Percentiles rank a stretch among this genome's conserved stretches.
phyloP scores from a whole-genome alignment of 2,113 vertebrate species.

The Albula glossodonta region DNA sequence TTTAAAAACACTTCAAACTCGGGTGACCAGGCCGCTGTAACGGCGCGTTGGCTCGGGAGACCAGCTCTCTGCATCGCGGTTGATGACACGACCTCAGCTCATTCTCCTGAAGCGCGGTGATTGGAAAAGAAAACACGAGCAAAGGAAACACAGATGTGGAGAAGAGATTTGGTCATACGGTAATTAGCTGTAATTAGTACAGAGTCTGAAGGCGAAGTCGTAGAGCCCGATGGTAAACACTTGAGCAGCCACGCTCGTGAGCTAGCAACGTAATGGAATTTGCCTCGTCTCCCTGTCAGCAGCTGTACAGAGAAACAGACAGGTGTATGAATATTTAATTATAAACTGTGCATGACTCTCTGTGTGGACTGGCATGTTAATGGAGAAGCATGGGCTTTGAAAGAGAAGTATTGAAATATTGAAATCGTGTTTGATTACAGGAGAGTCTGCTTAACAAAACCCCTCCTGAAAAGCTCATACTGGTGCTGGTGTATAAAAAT shows the following conservation, averaged over 20 bases:
- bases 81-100: not conserved
- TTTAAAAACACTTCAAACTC: not conserved
- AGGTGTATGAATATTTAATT: slow-evolving; percentile 17
- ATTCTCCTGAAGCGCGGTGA: not conserved
- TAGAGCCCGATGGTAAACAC: not conserved
- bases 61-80: not conserved
- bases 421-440: slow-evolving; percentile 1
- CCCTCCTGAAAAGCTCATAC: not conserved
- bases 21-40: not conserved
- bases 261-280: slow-evolving; percentile 14
- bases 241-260: not conserved
- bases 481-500: not conserved
- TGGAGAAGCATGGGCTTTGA: not conserved
- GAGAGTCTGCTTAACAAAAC: slow-evolving; percentile 12
- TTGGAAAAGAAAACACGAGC: not conserved
- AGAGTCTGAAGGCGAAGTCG: not conserved
- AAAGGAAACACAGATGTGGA: not conserved
- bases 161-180: not conserved
- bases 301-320: not conserved
- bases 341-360: slow-evolving; percentile 9
- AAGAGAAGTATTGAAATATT: not conserved
- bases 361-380: not conserved
- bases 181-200: slow-evolving; percentile 9
- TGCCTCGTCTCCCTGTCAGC: not conserved
- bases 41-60: not conserved